Base-by-base conservation (phyloP, 2,797 vertebrate species). In the Myioborus melanocephalus region DNA sequence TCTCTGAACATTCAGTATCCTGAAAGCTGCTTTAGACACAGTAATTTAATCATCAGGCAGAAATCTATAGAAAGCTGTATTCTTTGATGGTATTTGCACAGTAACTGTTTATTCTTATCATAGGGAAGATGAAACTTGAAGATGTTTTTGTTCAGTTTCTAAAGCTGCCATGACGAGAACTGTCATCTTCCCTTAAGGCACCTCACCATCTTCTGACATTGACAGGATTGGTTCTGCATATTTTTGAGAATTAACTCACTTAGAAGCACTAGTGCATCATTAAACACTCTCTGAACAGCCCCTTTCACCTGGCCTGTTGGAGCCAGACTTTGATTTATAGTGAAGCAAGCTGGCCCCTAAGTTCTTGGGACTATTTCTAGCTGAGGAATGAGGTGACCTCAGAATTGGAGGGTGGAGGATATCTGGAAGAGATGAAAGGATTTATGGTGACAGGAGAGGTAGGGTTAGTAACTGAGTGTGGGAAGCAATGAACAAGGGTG, bases 401-500 rank as follows among this genome's bases (percentile, higher is more conserved):
- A 59, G 89, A 94, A 64, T 75, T 61, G 34, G 53, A 91, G 72
- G 35, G 79, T 81, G 89, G 84, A 91, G 53, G 50, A 70, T 85
- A 75, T 81, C 37, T 86, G 76, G 69, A 88, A 75, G 64, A 94
- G 75, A 87, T 83, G 44, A 83, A 94, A 94, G 69, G 61, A 52
- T 83, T 91, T 91, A 61, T 55, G 53, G 73, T 88, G 79, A 65
- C n/a, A 71, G 83, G 65, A 93, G 82, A 64, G 66, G 35, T 53
- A 81, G 83, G 35, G 69, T 57, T 94, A 79, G 78, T 81, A 93
- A 80, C 39, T 39, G 71, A 87, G 72, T 94, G 83, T 96, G 91
- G 76, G 93, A 95, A 94, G 91, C 65, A 61, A 9, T 24, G 72
- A 92, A 65, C 1, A 9, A 91, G 91, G 85, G 94, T 94, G 93